Evolutionary conservation across 2,113 vertebrate species (phyloP), one percentile per base, ranked within the genome.

Genomic region (Podarcis muralis): DNA sequence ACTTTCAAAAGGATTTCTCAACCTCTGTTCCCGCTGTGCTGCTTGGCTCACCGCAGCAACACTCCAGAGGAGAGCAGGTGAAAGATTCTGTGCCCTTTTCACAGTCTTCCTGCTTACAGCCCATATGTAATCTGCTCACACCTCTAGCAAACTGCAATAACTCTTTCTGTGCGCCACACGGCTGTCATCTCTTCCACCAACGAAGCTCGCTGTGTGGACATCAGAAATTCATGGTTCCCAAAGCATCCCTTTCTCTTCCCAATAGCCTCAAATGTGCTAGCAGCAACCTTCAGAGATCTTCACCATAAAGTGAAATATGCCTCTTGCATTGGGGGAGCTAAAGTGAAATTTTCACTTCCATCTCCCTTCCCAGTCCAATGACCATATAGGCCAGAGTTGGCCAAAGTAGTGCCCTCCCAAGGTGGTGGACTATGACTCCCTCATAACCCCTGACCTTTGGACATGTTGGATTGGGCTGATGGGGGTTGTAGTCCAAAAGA

Each of bases 41-140:
- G 4, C n/a, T n/a, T 15, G 35, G 82, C 65, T 84, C 66, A 57
- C 84, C 76, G 35, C 62, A 62, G 65, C 75, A n/a, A 75, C 20
- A 2, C 40, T 84, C 18, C 18, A 20, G 35, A 57, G 48, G n/a
- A 57, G 65, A 6, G 48, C 74, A 30, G 74, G 48, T 84, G 65
- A 89, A 62, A 72, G 75, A 71, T 62, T 25, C 3, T 27, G 30
- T 71, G 35, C 20, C 65, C 66, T 89, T 71, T 65, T 12, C 83
- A 30, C 35, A 59, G 53, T 16, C 48, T 72, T 32, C 68, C 76
- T 72, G 53, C 32, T 80, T 80, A 59, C 66, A 84, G 32, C 20
- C 32, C 53, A 85, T 89, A 89, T 74, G 66, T 40, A 85, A 65
- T 79, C 74, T 66, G 59, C 75, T 88, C 81, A 88, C 74, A 69